Conservation (phyloP, 2,888 invertebrate genomes). For the Nebria salina region DNA sequence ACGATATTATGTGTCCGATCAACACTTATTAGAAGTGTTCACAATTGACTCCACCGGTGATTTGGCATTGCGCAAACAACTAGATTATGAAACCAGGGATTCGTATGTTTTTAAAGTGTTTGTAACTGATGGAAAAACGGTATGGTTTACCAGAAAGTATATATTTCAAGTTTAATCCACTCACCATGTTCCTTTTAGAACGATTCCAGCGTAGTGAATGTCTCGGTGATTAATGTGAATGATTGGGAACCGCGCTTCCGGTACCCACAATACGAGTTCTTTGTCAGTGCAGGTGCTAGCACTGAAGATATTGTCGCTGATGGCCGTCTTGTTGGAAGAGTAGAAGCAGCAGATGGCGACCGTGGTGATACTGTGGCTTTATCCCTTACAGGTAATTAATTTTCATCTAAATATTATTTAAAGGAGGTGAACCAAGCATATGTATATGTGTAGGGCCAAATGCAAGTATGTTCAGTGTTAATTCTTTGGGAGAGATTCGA, state of each 20-base stretch:
- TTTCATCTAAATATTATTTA: too few relatives aligned
- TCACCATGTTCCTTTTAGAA: constrained; percentile 68
- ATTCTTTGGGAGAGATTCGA: constrained; percentile 33
- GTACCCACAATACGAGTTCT: constrained; percentile 88
- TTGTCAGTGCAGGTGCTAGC: constrained; percentile 60
- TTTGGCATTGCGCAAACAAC: constrained; percentile 74
- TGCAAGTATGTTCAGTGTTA: constrained; percentile 36
- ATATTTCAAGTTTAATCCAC: not conserved
- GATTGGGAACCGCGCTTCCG: constrained; percentile 94
- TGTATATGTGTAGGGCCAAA: constrained; percentile 21
- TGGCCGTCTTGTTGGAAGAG: constrained; percentile 66
- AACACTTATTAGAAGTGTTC: constrained; percentile 78
- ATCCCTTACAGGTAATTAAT: constrained; percentile 63
- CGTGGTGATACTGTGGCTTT: constrained; percentile 77
- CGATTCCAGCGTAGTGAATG: constrained; percentile 82
- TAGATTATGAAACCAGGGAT: constrained; percentile 81
- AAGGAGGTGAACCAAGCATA: too few relatives aligned
- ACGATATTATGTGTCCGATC: constrained; percentile 80
- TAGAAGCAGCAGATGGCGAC: constrained; percentile 91
- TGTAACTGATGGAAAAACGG: constrained; percentile 81
- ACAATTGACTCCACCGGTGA: constrained; percentile 83
- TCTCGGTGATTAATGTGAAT: constrained; percentile 86
- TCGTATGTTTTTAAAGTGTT: constrained; percentile 81
- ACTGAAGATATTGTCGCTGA: constrained; percentile 51
- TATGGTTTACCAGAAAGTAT: constrained; percentile 60